Conservation (phyloP, 2,113 vertebrate species). For the Neopipo cinnamomea region DNA sequence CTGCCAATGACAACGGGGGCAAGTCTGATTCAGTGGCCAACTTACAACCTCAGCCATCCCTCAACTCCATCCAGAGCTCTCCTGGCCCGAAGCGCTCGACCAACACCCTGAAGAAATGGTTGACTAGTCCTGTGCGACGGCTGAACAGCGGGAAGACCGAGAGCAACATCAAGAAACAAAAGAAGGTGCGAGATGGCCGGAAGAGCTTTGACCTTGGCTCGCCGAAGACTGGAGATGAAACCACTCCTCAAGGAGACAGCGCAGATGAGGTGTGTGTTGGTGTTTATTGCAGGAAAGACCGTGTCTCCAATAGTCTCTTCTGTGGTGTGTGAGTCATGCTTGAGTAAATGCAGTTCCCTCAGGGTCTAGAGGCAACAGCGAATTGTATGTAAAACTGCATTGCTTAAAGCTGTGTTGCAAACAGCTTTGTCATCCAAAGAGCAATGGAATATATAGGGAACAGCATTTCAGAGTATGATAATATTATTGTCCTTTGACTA, state of each 20-base stretch:
- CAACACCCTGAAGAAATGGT: conserved; percentile 97
- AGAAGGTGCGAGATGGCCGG: conserved; percentile 86
- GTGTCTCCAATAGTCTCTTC: background rate
- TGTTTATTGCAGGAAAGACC: background rate
- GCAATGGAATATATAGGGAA: background rate
- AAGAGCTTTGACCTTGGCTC: conserved; percentile 90
- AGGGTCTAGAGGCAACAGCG: background rate
- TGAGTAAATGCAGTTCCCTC: background rate
- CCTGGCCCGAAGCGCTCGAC: conserved; percentile 92
- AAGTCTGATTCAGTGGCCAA: conserved; percentile 93
- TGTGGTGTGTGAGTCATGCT: background rate
- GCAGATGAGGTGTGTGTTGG: conserved; percentile 83
- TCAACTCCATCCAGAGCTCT: conserved; percentile 92
- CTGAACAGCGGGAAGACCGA: conserved; percentile 94
- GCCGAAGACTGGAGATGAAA: conserved; percentile 81
- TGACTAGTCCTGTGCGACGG: conserved; percentile 92
- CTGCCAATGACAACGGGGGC: conserved; percentile 84
- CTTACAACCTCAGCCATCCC: conserved; percentile 89
- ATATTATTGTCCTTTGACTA: background rate
- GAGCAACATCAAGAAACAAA: conserved; percentile 91
- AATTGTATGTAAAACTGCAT: background rate
- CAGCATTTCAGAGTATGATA: background rate
- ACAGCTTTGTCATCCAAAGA: background rate
- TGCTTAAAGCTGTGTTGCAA: background rate
- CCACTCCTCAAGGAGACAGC: conserved; percentile 85